These are phyloP conservation scores for Pediacus dermestoides DNA, from an alignment of 2,888 invertebrate genomes.

Conservation along the genomic window DNA sequence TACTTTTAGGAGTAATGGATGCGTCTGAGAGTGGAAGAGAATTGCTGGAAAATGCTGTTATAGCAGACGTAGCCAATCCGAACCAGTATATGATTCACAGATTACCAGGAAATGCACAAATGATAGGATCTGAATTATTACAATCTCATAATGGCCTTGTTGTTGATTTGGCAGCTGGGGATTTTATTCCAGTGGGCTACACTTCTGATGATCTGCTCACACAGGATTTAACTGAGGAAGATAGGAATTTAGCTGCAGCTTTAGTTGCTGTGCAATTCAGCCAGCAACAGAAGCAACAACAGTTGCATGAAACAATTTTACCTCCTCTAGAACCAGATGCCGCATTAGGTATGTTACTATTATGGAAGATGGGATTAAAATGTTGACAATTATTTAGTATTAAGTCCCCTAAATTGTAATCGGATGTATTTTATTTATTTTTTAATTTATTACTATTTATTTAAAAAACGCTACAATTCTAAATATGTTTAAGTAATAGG, in stretches of 20 bases:
- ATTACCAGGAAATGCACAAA: conserved; percentile 45
- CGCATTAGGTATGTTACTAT: conserved; percentile 10
- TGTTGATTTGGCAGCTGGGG: conserved; percentile 46
- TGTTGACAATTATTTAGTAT: not conserved
- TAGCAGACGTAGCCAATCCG: conserved; percentile 38
- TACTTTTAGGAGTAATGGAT: conserved; percentile 36
- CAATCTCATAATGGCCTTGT: conserved; percentile 48
- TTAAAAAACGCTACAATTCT: too few species aligned
- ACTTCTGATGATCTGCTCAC: conserved; percentile 46
- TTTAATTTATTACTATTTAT: not conserved
- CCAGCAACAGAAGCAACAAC: conserved; percentile 59
- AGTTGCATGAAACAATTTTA: conserved; percentile 41
- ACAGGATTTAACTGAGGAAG: conserved; percentile 56
- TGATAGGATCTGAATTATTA: conserved; percentile 45
- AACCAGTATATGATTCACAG: conserved; percentile 48
- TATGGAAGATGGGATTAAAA: too few species aligned
- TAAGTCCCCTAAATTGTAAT: conserved; percentile 15
- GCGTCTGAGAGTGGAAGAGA: conserved; percentile 31
- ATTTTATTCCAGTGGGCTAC: conserved; percentile 48
- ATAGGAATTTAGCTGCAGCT: conserved; percentile 59
- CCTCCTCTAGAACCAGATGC: conserved; percentile 27
- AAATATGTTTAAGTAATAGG: too few species aligned
- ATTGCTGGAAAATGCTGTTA: conserved; percentile 46
- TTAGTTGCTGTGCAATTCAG: conserved; percentile 60
- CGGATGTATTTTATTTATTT: conserved; percentile 13